Base-by-base conservation (phyloP, 1,140 invertebrate genomes). In the Hyles euphorbiae region DNA sequence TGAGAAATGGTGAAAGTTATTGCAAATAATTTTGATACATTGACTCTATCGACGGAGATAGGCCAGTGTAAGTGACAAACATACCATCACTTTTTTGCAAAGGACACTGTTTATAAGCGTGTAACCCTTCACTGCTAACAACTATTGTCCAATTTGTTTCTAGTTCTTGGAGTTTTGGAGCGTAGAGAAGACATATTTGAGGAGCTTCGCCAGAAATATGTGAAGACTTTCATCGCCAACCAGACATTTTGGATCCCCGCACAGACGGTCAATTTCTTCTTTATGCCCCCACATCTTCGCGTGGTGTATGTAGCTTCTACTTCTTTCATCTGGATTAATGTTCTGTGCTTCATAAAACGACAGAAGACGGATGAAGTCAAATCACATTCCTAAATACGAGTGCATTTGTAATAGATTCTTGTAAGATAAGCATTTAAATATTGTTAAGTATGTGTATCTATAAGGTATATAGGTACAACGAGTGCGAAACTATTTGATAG, bases 161-260 rank as follows among this genome's bases (percentile, higher is more conserved):
- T 72, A 95, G 94, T 92, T 40, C 93, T 95, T 91, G 94, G 93
- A 65, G 67, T 94, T 4, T 90, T 95, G 84, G 95, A 96, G 77
- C 76, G 91, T 5, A 92, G 91, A 70, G 81, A 90, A 36, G 92
- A 96, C 69, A 67, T 93, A 8, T 90, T 95, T 48, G 90, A 91
- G 58, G 95, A 96, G 81, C 91, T 93, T 36, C 91, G 88, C 70
- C 81, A 90, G n/a, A 96, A 96, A 80, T 94, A 95, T 56, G 58
- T 91, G 53, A 92, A 92, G 46, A 95, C 95, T 7, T 96, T 95
- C 76, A 63, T 91, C 68, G 91, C 92, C 0, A 94, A 93, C 36
- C 95, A 94, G 63, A 83, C 92, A 43, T 96, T 95, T 73, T 96
- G 95, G 95, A 74, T 96, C 9, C 95, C 95, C 2, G 93, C 92